A percentile compares a stretch with the other conserved stretches of the same genome.
Evolutionary conservation across 2,797 vertebrate genomes (phyloP).

Genomic region (Pseudopleuronectes americanus): DNA sequence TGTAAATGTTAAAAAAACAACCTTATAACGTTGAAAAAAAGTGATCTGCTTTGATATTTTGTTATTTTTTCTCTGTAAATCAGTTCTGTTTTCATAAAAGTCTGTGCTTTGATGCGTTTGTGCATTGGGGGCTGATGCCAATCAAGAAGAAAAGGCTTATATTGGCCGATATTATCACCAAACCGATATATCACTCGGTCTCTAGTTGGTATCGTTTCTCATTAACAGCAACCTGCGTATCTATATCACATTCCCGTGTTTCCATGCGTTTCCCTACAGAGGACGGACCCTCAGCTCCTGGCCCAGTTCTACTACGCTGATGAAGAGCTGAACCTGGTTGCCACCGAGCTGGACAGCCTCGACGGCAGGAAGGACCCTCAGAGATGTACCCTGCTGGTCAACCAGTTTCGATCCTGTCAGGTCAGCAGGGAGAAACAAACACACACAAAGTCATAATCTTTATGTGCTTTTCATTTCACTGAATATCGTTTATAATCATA

Average conservation of each 20-base stretch:
- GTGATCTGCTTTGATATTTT: conserved; percentile 3
- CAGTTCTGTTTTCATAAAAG: neutral
- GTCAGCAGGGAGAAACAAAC: conserved; percentile 71
- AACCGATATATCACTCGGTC: too few relatives aligned
- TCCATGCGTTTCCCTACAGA: conserved; percentile 79
- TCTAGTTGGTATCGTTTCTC: neutral
- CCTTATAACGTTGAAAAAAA: neutral
- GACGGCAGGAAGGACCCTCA: conserved; percentile 98
- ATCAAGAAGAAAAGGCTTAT: too few relatives aligned
- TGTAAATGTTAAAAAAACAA: too few relatives aligned
- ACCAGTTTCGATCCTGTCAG: conserved; percentile 99
- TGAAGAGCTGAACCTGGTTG: conserved; percentile 97
- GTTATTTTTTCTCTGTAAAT: conserved; percentile 22
- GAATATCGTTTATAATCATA: neutral
- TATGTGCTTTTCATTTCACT: conserved; percentile 3
- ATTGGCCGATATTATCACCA: too few relatives aligned
- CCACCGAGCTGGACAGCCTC: conserved; percentile 95
- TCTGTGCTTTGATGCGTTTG: neutral
- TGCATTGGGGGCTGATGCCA: too few relatives aligned
- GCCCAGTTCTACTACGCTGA: conserved; percentile 99
- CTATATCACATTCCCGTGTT: conserved; percentile 14
- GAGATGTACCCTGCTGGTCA: conserved; percentile 95
- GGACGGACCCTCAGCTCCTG: conserved; percentile 95
- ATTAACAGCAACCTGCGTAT: neutral
- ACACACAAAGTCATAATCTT: neutral